These are phyloP conservation scores for Brachionus angularis DNA, from an alignment of 1,140 invertebrate genomes.

Conservation along the genomic window DNA sequence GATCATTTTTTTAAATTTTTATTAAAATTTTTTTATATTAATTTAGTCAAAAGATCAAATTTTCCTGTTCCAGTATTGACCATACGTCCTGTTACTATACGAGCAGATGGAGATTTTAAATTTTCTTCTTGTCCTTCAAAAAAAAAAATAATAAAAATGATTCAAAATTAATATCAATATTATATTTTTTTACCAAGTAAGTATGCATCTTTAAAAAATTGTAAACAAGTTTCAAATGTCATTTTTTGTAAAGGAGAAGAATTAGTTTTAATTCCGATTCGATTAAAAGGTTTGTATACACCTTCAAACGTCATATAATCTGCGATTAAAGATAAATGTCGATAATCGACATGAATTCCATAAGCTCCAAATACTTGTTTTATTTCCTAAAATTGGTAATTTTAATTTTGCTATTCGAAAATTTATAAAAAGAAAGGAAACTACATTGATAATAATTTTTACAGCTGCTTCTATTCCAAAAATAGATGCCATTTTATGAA, in stretches of 20 bases:
- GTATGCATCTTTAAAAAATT: conserved; percentile 77
- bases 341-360: conserved; percentile 85
- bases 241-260: conserved; percentile 93
- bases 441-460: conserved; percentile 71
- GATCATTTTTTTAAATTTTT: too few relatives aligned
- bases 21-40: conserved; percentile 43
- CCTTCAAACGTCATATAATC: conserved; percentile 98
- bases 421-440: background rate
- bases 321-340: conserved; percentile 85
- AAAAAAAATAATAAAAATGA: background rate
- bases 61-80: conserved; percentile 77
- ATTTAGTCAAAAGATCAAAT: conserved; percentile 63
- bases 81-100: conserved; percentile 78
- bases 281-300: conserved; percentile 77
- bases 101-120: conserved; percentile 78
- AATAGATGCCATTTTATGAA: conserved; percentile 75
- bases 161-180: background rate
- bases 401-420: background rate
- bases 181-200: conserved; percentile 59
- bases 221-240: conserved; percentile 88
- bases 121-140: conserved; percentile 67
- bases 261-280: conserved; percentile 78
- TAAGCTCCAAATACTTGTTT: conserved; percentile 89
- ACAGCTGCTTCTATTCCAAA: conserved; percentile 95
- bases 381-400: conserved; percentile 66